Evolutionary conservation across 2,888 invertebrate genomes (phyloP).

Genomic region (Syritta pipiens): DNA sequence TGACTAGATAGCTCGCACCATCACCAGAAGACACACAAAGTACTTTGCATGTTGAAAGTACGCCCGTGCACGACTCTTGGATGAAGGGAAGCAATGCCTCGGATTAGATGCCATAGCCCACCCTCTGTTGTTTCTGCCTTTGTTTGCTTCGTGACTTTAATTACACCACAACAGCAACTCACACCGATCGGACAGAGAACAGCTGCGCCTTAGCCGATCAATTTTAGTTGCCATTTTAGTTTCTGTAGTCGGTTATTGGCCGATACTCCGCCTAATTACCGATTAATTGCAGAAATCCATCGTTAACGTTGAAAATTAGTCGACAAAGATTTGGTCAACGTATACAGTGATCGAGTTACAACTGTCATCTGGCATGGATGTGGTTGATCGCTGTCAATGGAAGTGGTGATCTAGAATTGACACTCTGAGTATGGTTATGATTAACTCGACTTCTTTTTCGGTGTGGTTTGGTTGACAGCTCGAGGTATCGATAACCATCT

Average conservation of each 20-base stretch:
- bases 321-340: conserved; percentile 24
- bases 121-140: too few species aligned
- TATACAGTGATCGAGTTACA: conserved; percentile 40
- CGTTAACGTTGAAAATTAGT: conserved; percentile 17
- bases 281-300: conserved; percentile 55
- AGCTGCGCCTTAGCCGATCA: too few species aligned
- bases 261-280: conserved; percentile 49
- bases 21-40: conserved; percentile 6
- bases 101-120: too few species aligned
- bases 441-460: background rate
- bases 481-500: too few species aligned
- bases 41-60: conserved; percentile 16
- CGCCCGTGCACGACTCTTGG: conserved; percentile 25
- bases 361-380: conserved; percentile 7
- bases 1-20: conserved; percentile 47
- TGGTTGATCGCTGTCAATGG: conserved; percentile 19
- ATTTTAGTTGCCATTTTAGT: too few species aligned
- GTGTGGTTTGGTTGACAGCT: background rate
- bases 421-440: background rate
- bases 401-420: conserved; percentile 10
- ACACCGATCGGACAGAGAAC: background rate
- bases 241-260: too few species aligned
- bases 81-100: conserved; percentile 22
- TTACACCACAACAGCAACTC: background rate
- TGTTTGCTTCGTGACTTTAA: conserved; percentile 29